Evolutionary conservation across 64 coral and sea anemone genomes (phyloP), one percentile per base, ranked within the genome.

Genomic region (Dendronephthya gigantea): DNA sequence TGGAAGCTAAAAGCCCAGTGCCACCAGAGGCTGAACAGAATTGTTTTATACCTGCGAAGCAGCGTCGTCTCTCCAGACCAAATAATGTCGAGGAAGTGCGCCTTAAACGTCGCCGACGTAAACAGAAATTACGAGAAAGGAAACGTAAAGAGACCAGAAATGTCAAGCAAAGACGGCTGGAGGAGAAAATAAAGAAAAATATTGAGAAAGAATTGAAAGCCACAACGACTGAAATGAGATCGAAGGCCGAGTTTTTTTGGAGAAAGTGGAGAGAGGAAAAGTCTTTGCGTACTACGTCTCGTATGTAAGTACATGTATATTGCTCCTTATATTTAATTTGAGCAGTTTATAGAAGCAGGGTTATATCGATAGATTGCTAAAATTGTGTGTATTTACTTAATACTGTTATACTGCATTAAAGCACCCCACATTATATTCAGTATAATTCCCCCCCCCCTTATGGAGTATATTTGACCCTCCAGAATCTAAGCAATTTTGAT

Each of bases 211-310:
- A 66, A 7, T 14, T 56, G 29, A 85, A 22, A 85, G 0, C 23
- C 31, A 62, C 23, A 58, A 66, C 47, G 49, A 52, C 83, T 30
- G 23, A 55, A 55, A 1, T 62, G n/a, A 7, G 59, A 11, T 28
- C 50, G 2, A 85, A 55, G 50, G 84, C 84, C 1, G 29, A 59
- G 15, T 85, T 29, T 35, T 66, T 15, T 23, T 66, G 48, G n/a
- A 85, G 39, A 52, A 85, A 66, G 9, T 58, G 84, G 84, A 52
- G 40, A 48, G 49, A 85, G 38, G 51, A 59, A 59, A 68, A 36
- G 32, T 86, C 12, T 16, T 47, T 19, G 62, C 41, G 55, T 27
- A 69, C 16, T 34, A 48, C 22, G 40, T 8, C 35, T 23, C 22
- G 25, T 70, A 31, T 36, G 43, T 43, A 41, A 86, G 62, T n/a